A percentile compares a stretch with the other conserved stretches of the same genome.
phyloP scores from a whole-genome alignment of 2,888 invertebrate genomes.

The Camponotus fellah region DNA sequence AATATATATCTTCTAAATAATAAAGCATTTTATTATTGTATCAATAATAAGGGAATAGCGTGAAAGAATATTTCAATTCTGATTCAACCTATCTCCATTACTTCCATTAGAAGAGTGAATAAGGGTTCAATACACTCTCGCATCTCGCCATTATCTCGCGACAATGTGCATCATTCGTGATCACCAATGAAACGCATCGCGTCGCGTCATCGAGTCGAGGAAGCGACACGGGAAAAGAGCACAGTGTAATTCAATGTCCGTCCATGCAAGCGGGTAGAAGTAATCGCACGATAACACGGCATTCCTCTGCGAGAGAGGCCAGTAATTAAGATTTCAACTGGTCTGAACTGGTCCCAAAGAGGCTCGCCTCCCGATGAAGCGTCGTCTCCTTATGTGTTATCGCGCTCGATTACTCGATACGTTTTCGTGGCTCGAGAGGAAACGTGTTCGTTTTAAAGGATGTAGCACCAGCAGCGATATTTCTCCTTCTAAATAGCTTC shows the following conservation, averaged over 20 bases:
- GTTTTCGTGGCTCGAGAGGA: constrained; percentile 58
- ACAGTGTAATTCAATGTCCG: constrained; percentile 71
- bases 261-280: constrained; percentile 63
- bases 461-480: background rate
- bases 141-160: constrained; percentile 19
- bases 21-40: background rate
- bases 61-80: background rate
- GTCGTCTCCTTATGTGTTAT: constrained; percentile 69
- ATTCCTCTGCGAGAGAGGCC: constrained; percentile 72
- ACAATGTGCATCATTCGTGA: constrained; percentile 17
- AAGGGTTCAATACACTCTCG: background rate
- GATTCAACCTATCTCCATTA: background rate
- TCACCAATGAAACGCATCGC: constrained; percentile 16
- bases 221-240: constrained; percentile 43
- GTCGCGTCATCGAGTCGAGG: constrained; percentile 1
- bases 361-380: constrained; percentile 59
- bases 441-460: background rate
- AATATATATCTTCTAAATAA: background rate
- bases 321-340: constrained; percentile 84
- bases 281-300: constrained; percentile 72
- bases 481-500: constrained; percentile 26
- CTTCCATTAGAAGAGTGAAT: background rate
- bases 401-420: constrained; percentile 64
- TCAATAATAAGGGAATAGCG: background rate
- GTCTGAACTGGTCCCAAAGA: constrained; percentile 78